These are phyloP conservation scores for Pedicia rivosa DNA, from an alignment of 2,888 invertebrate species.

Conservation along the genomic window DNA sequence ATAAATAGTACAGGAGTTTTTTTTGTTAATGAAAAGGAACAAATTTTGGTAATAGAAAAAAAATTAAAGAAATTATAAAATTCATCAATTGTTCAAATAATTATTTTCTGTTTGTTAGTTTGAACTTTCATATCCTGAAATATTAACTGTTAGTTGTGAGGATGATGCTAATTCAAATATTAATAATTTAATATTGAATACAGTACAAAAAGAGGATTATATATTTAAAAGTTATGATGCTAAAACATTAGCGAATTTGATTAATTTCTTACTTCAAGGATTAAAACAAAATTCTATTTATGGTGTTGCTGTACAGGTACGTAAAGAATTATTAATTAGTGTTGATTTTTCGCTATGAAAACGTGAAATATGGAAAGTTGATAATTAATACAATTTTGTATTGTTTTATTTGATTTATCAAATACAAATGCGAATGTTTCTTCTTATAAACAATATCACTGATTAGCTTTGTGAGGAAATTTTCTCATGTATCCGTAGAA, in stretches of 20 bases:
- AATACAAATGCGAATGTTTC: too few species aligned
- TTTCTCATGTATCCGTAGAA: background rate
- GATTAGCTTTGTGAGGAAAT: too few species aligned
- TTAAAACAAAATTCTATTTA: conserved; percentile 72
- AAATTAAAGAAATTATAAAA: background rate
- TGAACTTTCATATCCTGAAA: conserved; percentile 75
- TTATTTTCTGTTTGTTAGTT: too few species aligned
- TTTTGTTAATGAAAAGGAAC: conserved; percentile 82
- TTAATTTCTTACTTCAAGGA: conserved; percentile 73
- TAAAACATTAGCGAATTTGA: conserved; percentile 65
- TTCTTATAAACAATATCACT: too few species aligned
- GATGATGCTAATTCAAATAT: conserved; percentile 35
- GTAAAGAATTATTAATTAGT: background rate
- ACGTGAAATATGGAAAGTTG: too few species aligned
- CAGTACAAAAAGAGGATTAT: conserved; percentile 78
- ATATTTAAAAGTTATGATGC: conserved; percentile 81
- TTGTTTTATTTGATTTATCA: too few species aligned
- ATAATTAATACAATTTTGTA: too few species aligned
- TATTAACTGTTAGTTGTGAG: conserved; percentile 46
- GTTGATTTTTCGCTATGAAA: background rate
- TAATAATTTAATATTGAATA: conserved; percentile 58
- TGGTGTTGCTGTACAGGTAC: conserved; percentile 67
- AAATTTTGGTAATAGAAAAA: conserved; percentile 58
- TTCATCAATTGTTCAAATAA: background rate
- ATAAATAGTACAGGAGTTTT: conserved; percentile 90